Conservation (phyloP, 2,888 invertebrate genomes). For the Cantharis rufa region DNA sequence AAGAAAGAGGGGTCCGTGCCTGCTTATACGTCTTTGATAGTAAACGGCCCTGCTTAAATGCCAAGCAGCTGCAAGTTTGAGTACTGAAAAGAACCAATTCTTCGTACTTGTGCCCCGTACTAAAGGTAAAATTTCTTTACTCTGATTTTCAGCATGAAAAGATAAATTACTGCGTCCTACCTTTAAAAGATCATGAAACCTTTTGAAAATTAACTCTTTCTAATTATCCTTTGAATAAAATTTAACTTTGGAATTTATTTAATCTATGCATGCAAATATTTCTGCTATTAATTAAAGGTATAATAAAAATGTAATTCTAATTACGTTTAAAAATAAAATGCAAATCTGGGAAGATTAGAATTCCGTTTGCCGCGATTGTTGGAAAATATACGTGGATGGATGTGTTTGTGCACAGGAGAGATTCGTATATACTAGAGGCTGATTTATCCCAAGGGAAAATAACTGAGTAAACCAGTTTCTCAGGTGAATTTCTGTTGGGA, state of each 20-base stretch:
- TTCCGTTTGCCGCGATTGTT: constrained; percentile 6
- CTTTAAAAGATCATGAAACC: constrained; percentile 13
- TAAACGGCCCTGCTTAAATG: constrained; percentile 22
- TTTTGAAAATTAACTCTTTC: constrained; percentile 10
- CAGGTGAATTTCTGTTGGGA: constrained; percentile 22
- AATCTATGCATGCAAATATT: not conserved
- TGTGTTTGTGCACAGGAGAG: constrained; percentile 5
- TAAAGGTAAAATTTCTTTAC: constrained; percentile 20
- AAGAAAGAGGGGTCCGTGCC: constrained; percentile 27
- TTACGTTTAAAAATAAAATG: not conserved
- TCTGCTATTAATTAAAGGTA: not conserved
- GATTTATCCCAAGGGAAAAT: constrained; percentile 29
- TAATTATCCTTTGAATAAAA: not conserved
- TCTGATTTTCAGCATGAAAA: constrained; percentile 15
- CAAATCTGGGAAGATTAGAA: not conserved
- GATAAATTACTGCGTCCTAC: constrained; percentile 19
- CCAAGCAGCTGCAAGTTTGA: constrained; percentile 25
- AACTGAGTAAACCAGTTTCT: constrained; percentile 23
- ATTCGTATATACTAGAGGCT: constrained; percentile 4
- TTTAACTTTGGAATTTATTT: not conserved
- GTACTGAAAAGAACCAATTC: constrained; percentile 31
- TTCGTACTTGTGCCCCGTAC: constrained; percentile 18
- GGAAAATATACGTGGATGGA: not conserved
- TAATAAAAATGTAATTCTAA: not conserved
- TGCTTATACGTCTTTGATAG: constrained; percentile 28